Percentiles rank a stretch among this genome's conserved stretches.
phyloP scores from a whole-genome alignment of 2,888 invertebrate species.

The Pheosia tremula region DNA sequence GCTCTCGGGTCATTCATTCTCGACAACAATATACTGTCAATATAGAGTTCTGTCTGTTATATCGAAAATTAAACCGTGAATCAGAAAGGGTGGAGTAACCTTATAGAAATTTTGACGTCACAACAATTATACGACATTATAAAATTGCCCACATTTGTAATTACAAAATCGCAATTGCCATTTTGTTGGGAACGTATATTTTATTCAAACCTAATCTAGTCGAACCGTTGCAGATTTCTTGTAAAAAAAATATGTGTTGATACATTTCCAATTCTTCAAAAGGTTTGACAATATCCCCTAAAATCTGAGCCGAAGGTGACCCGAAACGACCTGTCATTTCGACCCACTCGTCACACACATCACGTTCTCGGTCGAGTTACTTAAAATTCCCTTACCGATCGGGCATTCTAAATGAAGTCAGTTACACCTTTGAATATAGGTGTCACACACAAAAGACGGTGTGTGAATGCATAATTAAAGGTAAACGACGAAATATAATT shows the following conservation, averaged over 20 bases:
- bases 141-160: too few species aligned
- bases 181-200: too few species aligned
- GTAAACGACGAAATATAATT: not conserved
- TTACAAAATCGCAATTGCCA: too few species aligned
- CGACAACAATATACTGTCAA: too few species aligned
- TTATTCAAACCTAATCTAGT: too few species aligned
- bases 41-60: too few species aligned
- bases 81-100: too few species aligned
- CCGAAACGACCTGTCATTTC: constrained; percentile 30
- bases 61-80: too few species aligned
- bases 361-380: constrained; percentile 71
- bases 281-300: constrained; percentile 9
- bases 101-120: too few species aligned
- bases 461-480: not conserved
- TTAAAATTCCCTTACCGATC: constrained; percentile 73
- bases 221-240: too few species aligned
- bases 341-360: constrained; percentile 51
- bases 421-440: constrained; percentile 51
- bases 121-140: too few species aligned
- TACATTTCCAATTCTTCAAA: not conserved
- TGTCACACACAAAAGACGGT: constrained; percentile 1
- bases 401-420: constrained; percentile 75
- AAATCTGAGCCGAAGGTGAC: constrained; percentile 20
- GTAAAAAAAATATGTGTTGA: not conserved
- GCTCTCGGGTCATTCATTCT: too few species aligned